Evolutionary conservation across 2,888 invertebrate species (phyloP), one percentile per base, ranked within the genome.

Genomic region (Drosophila sordidula): DNA sequence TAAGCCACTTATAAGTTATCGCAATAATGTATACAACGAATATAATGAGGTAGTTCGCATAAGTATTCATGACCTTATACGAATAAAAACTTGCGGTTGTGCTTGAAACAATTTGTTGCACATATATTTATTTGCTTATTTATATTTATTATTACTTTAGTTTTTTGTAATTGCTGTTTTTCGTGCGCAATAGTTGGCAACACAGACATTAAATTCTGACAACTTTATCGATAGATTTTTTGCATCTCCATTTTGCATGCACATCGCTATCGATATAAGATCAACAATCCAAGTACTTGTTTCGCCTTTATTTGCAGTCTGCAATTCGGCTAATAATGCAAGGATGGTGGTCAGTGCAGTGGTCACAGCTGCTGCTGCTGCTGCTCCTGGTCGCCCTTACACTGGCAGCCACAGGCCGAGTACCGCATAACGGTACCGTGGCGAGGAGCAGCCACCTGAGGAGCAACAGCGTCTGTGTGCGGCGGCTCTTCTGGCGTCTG

Each of bases 331-430:
- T 47, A 49, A 78, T 54, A 41, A 75, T 75, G 75, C 75, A 18
- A 45, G 16, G 36, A 64, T 78, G 75, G 49, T 75, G 70, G 55
- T 75, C 70, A 55, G 75, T 64, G 75, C 78, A 59, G 69, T 56
- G 69, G 78, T 46, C 63, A 57, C 57, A 65, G 65, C 65, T 63
- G 9, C 16, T 58, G 59, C 46, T 65, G 41, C 45, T 71, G 42
- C 73, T 70, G 59, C 66, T 75, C 25, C 42, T 75, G 52, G 55
- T 59, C 45, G 52, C 59, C 66, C 16, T 50, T 32, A 14, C 51
- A n/a, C 51, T 41, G 16, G 26, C 58, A 4, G 4, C 38, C 14
- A 9, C 29, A 9, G 51, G 29, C 8, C 55, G n/a, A 6, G 38
- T 52, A 16, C 57, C 47, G 44, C 45, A 54, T 25, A 52, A 71